Conservation (phyloP, 1,140 invertebrate genomes). For the Hylaeus volcanicus region DNA sequence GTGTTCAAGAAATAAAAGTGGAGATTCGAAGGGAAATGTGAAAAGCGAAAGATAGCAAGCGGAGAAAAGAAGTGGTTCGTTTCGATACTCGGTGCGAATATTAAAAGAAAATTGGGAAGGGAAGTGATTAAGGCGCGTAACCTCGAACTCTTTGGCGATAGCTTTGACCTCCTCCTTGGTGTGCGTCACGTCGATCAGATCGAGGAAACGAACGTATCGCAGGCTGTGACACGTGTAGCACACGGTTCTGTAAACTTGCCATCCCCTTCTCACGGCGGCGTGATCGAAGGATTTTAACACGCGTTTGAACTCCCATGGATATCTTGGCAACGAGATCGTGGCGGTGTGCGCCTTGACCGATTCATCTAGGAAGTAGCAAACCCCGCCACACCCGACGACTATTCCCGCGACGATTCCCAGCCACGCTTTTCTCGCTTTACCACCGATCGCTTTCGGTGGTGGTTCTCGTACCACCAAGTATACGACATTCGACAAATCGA, state of each 20-base stretch:
- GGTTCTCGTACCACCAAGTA: background rate
- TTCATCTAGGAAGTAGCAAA: conserved; percentile 58
- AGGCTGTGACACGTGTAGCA: conserved; percentile 98
- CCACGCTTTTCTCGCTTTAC: background rate
- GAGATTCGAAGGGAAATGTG: too few relatives aligned
- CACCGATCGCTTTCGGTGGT: background rate
- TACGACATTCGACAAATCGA: background rate
- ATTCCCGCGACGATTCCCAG: conserved; percentile 8
- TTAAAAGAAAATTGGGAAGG: too few relatives aligned
- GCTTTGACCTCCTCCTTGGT: conserved; percentile 95
- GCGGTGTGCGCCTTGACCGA: conserved; percentile 43
- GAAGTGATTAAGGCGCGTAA: background rate
- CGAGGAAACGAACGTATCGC: conserved; percentile 93
- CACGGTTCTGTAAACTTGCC: conserved; percentile 98
- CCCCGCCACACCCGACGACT: conserved; percentile 43
- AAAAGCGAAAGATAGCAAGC: too few relatives aligned
- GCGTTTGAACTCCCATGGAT: conserved; percentile 92
- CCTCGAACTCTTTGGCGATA: conserved; percentile 91
- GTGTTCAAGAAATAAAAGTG: too few relatives aligned
- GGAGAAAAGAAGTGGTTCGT: too few relatives aligned
- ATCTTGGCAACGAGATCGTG: conserved; percentile 82
- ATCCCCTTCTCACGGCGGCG: conserved; percentile 94
- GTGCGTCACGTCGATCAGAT: conserved; percentile 93
- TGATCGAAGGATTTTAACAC: conserved; percentile 90
- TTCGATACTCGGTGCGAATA: too few relatives aligned